Conservation (phyloP, 2,888 invertebrate genomes). For the Gymnocheta viridis region DNA sequence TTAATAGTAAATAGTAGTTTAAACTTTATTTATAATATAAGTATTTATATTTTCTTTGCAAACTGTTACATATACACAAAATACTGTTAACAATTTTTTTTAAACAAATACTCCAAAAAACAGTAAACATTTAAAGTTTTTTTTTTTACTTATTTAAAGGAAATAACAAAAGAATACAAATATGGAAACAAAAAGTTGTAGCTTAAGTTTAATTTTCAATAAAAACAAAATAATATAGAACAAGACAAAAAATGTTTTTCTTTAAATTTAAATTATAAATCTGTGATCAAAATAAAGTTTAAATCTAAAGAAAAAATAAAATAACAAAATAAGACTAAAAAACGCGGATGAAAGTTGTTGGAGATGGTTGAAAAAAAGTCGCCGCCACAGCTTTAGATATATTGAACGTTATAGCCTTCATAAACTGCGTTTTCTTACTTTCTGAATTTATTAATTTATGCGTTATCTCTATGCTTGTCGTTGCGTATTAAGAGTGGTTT, state of each 20-base stretch:
- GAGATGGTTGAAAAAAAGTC: conserved; percentile 25
- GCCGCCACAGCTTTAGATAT: conserved; percentile 51
- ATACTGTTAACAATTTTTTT: conserved; percentile 73
- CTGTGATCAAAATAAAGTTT: conserved; percentile 26
- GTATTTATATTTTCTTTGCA: conserved; percentile 53
- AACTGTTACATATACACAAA: conserved; percentile 73
- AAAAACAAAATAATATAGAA: conserved; percentile 58
- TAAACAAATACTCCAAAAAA: conserved; percentile 59
- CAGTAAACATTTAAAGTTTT: conserved; percentile 42
- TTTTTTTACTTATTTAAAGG: conserved; percentile 39
- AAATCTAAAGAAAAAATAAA: conserved; percentile 27
- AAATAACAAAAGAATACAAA: conserved; percentile 47
- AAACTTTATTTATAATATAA: conserved; percentile 59
- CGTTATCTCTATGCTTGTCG: conserved; percentile 20
- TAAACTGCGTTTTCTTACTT: conserved; percentile 27
- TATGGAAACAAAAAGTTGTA: conserved; percentile 57
- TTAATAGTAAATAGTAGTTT: conserved; percentile 65
- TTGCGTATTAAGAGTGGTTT: background rate
- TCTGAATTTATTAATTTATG: conserved; percentile 19
- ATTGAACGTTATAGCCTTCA: conserved; percentile 24
- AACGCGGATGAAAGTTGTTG: background rate
- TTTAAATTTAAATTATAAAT: conserved; percentile 3
- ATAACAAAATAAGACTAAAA: conserved; percentile 31
- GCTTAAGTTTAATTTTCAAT: conserved; percentile 49
- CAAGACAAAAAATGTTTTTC: conserved; percentile 13